Conservation (phyloP, 2,113 vertebrate genomes). For the Austrofundulus limnaeus region DNA sequence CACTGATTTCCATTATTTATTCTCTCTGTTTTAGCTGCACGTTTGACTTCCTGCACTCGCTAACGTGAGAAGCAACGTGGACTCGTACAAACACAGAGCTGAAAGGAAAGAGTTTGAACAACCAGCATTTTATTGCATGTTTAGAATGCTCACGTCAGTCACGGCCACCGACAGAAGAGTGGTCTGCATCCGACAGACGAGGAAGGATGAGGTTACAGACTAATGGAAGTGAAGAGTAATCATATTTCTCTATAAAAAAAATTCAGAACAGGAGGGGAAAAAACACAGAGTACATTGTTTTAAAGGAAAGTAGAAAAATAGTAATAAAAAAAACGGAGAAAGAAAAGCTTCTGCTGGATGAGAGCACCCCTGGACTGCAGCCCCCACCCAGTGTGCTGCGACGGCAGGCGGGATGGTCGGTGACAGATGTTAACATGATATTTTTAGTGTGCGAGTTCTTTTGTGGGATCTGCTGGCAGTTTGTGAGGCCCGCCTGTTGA, state of each 20-base stretch:
- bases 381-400: constrained; percentile 36
- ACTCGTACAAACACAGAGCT: constrained; percentile 64
- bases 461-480: constrained; percentile 55
- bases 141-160: constrained; percentile 94
- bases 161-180: constrained; percentile 91
- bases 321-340: constrained; percentile 65
- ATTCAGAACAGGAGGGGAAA: neutral
- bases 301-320: constrained; percentile 53
- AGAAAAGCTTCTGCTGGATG: constrained; percentile 82
- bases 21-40: too few species aligned
- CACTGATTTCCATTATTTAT: too few species aligned
- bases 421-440: constrained; percentile 44
- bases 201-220: constrained; percentile 92
- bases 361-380: constrained; percentile 82
- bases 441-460: neutral
- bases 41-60: too few species aligned
- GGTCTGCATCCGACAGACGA: constrained; percentile 92
- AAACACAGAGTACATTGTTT: constrained; percentile 65
- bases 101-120: constrained; percentile 81
- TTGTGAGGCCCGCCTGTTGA: constrained; percentile 66
- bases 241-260: constrained; percentile 81
- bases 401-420: constrained; percentile 21
- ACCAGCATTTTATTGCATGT: constrained; percentile 99
- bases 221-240: constrained; percentile 89
- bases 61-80: too few species aligned